Base-by-base conservation (phyloP, 1,140 invertebrate species). In the Chironomus striatipennis region DNA sequence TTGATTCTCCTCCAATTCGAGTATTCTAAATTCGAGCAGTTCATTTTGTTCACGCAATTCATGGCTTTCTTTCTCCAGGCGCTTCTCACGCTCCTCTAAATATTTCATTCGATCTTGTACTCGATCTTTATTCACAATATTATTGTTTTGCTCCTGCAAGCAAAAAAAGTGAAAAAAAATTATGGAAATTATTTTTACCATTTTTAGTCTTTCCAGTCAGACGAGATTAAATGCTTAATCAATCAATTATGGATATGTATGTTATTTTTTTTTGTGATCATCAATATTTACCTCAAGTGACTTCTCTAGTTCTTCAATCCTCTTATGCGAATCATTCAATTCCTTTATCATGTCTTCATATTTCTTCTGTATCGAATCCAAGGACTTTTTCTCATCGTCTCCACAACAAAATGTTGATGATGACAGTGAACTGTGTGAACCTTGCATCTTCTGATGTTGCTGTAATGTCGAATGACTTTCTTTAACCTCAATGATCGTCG, bases 21-120 rank as follows among this genome's bases (percentile, higher is more conserved):
- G 79, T 74, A 86, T 83, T 42, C 85, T 79, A 81, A 86, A 86
- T 79, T 86, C 85, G 42, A 85, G 79, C 17, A 86, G 77, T 78
- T 86, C 85, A 76, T 84, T 85, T 76, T 85, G 85, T 75, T 86
- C 85, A 18, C 83, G 79, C 72, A 84, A 76, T 75, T 86, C 85
- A 77, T 82, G 81, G 73, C 82, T 74, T 75, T 86, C 84, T 12
- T 78, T 77, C 75, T 79, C 79, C 9, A 85, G 77, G 65, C 81
- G 77, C 76, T 83, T 77, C 67, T 83, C 82, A 47, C 82, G 81
- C 43, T 84, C 83, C 76, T 82, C 79, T 64, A 83, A 65, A 15
- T 79, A 77, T 74, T 78, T 77, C 74, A 82, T 78, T 34, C 80
- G 77, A 73, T 83, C 80, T 76, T 78, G 74, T 43, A 83, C 2